Evolutionary conservation across 2,797 vertebrate species (phyloP), one percentile per base, ranked within the genome.

Genomic region (Caiman crocodilus): DNA sequence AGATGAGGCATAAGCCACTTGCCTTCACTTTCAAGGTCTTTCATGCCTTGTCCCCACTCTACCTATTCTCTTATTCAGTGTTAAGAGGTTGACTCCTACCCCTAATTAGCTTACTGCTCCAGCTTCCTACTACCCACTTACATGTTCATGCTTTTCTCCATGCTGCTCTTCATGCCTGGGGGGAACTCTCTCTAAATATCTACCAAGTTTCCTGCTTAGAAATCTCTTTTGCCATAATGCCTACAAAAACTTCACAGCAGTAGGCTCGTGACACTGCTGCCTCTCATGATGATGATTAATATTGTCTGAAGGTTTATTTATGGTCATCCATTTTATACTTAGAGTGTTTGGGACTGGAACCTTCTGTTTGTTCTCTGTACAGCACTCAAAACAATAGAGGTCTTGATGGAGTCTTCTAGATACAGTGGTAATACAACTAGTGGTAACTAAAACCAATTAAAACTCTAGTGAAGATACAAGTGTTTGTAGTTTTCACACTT

Each of bases 251-350:
- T 23, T 94, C 82, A 30, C 82, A 83, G 0, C 26, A 57, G 74
- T 92, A 76, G 83, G 85, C 85, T 83, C 87, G 50, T 92, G 89
- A 93, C 82, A 89, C 35, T 23, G 84, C 87, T 84, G 87, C 28
- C 81, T 89, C 83, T 89, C 71, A 60, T 30, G 7, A 20, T 90
- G 94, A 30, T 69, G 94, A 30, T 69, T 79, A 18, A 59, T 20
- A 59, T 1, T 25, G 69, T 3, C 87, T 84, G 58, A 50, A 42
- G 15, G 35, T 75, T 83, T 63, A 71, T 83, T 95, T 59, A 61
- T 60, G 0, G 86, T 88, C 56, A 59, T 28, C 35, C 84, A 69
- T 92, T 87, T 75, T 69, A 57, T 26, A 59, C 69, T 4, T 0
- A 3, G 79, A 57, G 76, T 85, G 18, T 57, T 82, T 79, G 61